Base-by-base conservation (phyloP, 2,888 invertebrate genomes). In the Zaprionus bogoriensis region DNA sequence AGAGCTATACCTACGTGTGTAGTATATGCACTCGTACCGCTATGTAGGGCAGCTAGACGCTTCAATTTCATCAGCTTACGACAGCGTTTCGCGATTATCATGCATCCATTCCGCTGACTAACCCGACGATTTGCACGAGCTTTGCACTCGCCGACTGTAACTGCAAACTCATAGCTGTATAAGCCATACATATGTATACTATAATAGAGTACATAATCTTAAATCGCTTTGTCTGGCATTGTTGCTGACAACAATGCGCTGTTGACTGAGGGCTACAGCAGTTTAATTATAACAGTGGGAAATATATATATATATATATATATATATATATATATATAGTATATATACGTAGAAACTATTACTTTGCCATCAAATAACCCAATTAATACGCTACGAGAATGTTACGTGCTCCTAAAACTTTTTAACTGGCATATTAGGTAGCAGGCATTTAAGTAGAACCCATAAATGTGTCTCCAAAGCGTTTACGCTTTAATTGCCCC, bases 31-130 rank as follows among this genome's bases (percentile, higher is more conserved):
- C n/a, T n/a, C n/a, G n/a, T n/a, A n/a, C n/a, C n/a, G n/a, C n/a
- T n/a, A n/a, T 32, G 27, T 44, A 25, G 17, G 46, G 42, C 42
- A 47, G 42, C 27, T 17, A 45, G 59, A n/a, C n/a, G 32, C 23
- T 32, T 36, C 32, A 9, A 58, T 71, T 63, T 71, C 47, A 59
- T 54, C 32, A 45, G 67, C 60, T 54, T 66, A 54, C 39, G 39
- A 47, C 71, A 51, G 50, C 27, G 12, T 22, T 36, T 54, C 47
- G 39, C 25, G 51, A 45, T 42, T 52, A 66, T 36, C 50, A 51
- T n/a, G n/a, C n/a, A n/a, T n/a, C n/a, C n/a, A n/a, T 46, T 17
- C 12, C 36, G 32, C 47, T 48, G 36, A 45, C 48, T 36, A 36
- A 36, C 32, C 32, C 32, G 3, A 36, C 12, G 32, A 32, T 32